These are phyloP conservation scores for Ahaetulla prasina DNA, from an alignment of 2,113 vertebrate species.

Conservation along the genomic window DNA sequence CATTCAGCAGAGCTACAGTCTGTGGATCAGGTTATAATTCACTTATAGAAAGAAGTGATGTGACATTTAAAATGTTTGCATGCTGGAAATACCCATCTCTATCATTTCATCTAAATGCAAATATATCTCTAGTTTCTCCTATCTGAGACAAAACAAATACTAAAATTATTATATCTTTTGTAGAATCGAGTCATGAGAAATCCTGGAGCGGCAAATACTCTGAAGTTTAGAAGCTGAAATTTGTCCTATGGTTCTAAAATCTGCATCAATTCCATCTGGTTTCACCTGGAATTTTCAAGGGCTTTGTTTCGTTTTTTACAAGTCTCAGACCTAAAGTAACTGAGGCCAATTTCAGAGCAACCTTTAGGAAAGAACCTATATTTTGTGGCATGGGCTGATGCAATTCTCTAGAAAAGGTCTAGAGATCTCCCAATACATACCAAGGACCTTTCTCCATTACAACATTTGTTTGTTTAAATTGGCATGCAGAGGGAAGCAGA, in stretches of 20 bases:
- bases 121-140: not conserved
- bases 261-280: not conserved
- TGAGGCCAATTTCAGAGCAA: slow-evolving; percentile 6
- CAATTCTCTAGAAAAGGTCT: not conserved
- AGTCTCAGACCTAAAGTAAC: not conserved
- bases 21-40: not conserved
- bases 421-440: not conserved
- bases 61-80: not conserved
- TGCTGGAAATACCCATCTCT: not conserved
- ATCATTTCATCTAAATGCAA: not conserved
- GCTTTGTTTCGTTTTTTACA: not conserved
- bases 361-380: not conserved
- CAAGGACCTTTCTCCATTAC: slow-evolving; percentile 23
- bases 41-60: not conserved
- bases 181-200: slow-evolving; percentile 35
- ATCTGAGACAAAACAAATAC: not conserved
- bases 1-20: not conserved
- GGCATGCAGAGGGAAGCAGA: slow-evolving; percentile 35
- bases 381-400: not conserved
- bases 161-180: slow-evolving; percentile 27
- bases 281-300: not conserved
- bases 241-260: not conserved
- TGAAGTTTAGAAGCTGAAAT: slow-evolving; percentile 35
- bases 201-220: slow-evolving; percentile 1
- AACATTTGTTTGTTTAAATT: slow-evolving; percentile 15